Percentiles rank a stretch among this genome's conserved stretches.
These are phyloP conservation scores for Spisula subtruncata DNA, from an alignment of 2,888 invertebrate genomes.

Conservation along the genomic window DNA sequence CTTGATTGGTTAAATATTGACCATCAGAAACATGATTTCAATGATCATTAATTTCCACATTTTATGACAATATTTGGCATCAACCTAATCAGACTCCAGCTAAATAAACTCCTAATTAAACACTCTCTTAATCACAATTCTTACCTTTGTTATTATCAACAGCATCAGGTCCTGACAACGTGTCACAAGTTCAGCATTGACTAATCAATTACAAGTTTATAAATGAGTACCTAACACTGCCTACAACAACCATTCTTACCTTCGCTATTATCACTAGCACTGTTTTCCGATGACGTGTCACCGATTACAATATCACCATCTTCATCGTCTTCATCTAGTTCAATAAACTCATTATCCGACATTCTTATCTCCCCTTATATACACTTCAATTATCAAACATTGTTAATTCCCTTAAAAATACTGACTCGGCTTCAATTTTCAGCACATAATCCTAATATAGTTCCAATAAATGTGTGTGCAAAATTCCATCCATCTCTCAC, in stretches of 20 bases:
- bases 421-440: background rate
- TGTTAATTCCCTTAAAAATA: too few relatives aligned
- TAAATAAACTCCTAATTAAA: too few relatives aligned
- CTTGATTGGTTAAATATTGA: background rate
- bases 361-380: constrained; percentile 49
- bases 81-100: too few relatives aligned
- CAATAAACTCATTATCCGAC: constrained; percentile 75
- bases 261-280: constrained; percentile 47
- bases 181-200: too few relatives aligned
- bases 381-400: too few relatives aligned
- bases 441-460: background rate
- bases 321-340: constrained; percentile 73
- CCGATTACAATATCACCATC: constrained; percentile 75
- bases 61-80: too few relatives aligned
- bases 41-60: too few relatives aligned
- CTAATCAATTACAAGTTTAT: too few relatives aligned
- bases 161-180: too few relatives aligned
- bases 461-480: background rate
- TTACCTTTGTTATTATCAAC: too few relatives aligned
- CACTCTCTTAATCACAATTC: too few relatives aligned
- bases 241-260: constrained; percentile 34
- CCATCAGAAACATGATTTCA: background rate
- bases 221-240: background rate
- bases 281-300: constrained; percentile 67
- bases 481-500: background rate